These are phyloP conservation scores for Acanthis flammea DNA, from an alignment of 2,797 vertebrate genomes.

Conservation along the genomic window DNA sequence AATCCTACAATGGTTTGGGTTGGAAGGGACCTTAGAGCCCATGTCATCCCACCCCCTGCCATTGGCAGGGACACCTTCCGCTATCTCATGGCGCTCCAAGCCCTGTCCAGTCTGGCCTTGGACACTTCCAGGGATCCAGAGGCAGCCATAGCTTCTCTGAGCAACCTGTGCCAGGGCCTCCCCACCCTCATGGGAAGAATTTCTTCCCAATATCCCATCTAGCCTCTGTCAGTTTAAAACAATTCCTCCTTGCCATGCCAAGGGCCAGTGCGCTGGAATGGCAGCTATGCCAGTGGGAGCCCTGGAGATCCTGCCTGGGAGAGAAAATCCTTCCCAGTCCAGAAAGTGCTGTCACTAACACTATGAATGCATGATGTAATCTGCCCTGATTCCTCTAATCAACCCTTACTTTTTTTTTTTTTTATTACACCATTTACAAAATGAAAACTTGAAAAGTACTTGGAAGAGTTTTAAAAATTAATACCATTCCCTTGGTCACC, in stretches of 20 bases:
- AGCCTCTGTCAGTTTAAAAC: background rate
- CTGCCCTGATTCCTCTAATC: background rate
- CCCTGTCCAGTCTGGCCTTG: rapidly evolving
- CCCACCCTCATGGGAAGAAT: background rate
- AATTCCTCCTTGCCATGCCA: background rate
- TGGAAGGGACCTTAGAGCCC: background rate
- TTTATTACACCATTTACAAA: background rate
- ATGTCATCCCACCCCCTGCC: background rate
- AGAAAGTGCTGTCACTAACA: background rate
- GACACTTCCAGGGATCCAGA: background rate
- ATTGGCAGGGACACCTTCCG: background rate
- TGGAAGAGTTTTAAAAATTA: background rate
- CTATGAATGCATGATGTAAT: background rate
- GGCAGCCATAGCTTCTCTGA: background rate
- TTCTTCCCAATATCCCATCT: background rate
- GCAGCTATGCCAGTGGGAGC: background rate
- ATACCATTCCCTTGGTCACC: background rate
- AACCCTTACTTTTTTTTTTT: background rate
- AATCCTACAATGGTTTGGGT: background rate
- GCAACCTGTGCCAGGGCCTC: background rate
- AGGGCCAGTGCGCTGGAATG: background rate
- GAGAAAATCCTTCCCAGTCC: background rate
- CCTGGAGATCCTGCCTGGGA: background rate
- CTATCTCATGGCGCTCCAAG: background rate
- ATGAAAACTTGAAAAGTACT: background rate